Percentiles rank a stretch among this genome's conserved stretches.
Evolutionary conservation across 2,797 vertebrate species (phyloP).

Genomic region (Sternotherus odoratus): DNA sequence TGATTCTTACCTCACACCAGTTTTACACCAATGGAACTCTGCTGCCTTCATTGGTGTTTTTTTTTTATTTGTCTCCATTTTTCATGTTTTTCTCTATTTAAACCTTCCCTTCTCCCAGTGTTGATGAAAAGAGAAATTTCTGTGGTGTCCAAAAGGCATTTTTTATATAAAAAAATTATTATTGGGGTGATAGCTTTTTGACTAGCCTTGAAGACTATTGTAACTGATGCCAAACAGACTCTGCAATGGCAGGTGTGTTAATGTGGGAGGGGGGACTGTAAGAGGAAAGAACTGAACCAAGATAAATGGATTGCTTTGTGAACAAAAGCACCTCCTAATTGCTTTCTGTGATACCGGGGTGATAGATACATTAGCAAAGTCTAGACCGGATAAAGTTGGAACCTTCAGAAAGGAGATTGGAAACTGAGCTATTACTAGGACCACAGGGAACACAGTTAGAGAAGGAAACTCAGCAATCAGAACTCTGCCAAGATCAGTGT

Average conservation of each 20-base stretch:
- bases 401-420: not conserved
- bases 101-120: no score
- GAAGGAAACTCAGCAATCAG: not conserved
- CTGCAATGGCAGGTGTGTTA: not conserved
- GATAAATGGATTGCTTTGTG: not conserved
- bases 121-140: accelerated
- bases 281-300: not conserved
- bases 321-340: not conserved
- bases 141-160: not conserved
- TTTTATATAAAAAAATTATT: not conserved
- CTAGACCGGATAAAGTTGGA: not conserved
- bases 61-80: no score
- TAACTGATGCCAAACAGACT: not conserved
- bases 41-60: no score
- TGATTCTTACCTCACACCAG: not conserved
- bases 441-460: not conserved
- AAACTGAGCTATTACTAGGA: not conserved
- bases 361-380: conserved; percentile 20
- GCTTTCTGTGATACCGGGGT: not conserved
- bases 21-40: not conserved
- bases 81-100: no score
- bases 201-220: not conserved
- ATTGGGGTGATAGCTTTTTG: not conserved
- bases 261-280: not conserved
- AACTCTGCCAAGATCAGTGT: not conserved